Percentiles rank a stretch among this genome's conserved stretches.
phyloP scores from a whole-genome alignment of 1,140 invertebrate genomes.

The Plectrocnemia conspersa region DNA sequence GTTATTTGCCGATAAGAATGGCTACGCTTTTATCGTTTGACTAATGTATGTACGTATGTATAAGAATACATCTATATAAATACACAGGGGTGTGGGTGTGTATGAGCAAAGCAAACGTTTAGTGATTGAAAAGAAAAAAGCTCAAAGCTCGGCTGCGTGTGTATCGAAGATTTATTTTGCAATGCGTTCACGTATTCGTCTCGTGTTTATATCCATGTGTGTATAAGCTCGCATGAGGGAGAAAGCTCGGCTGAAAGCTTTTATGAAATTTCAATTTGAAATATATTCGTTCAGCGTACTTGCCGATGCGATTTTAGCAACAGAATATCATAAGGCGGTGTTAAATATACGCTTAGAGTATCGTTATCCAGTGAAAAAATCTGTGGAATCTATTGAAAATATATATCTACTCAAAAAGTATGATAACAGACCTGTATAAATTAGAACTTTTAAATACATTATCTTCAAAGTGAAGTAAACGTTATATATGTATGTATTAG shows the following conservation, averaged over 20 bases:
- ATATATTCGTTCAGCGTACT: slow-evolving; percentile 1
- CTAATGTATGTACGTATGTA: not conserved
- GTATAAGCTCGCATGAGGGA: not conserved
- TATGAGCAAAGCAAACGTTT: not conserved
- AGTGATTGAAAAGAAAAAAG: not conserved
- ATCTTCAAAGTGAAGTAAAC: no score
- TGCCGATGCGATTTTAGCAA: not conserved
- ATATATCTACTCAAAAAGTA: no score
- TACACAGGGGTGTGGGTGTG: not conserved
- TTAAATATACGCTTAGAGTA: not conserved
- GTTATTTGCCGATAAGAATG: not conserved
- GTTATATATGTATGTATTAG: no score
- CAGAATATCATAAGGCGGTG: not conserved
- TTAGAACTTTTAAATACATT: no score
- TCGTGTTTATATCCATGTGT: not conserved
- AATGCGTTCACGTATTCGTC: not conserved
- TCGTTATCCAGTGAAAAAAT: not conserved
- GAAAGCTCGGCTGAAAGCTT: slow-evolving; percentile 1
- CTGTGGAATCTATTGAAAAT: no score
- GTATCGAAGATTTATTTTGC: not conserved
- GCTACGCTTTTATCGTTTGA: not conserved
- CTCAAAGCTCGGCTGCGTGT: not conserved
- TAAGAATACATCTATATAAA: not conserved
- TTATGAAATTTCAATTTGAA: slow-evolving; percentile 10
- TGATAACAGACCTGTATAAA: not conserved